phyloP scores from a whole-genome alignment of 2,797 vertebrate species.

The Alfaro cultratus region DNA sequence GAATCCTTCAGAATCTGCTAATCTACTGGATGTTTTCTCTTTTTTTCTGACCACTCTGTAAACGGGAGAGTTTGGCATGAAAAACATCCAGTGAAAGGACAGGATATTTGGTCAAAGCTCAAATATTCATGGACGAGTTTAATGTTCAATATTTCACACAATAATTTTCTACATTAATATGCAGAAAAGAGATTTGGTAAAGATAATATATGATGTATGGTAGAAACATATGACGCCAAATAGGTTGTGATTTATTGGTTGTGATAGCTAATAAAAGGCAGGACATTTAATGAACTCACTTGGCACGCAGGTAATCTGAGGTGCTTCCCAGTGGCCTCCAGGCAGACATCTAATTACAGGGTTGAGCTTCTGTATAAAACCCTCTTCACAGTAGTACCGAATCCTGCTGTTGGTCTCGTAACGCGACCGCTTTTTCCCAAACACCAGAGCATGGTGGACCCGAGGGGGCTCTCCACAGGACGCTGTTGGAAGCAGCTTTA shows the following conservation, averaged over 20 bases:
- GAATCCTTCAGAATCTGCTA: neutral
- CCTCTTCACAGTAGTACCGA: conserved; percentile 86
- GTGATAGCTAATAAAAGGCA: neutral
- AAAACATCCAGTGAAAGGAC: neutral
- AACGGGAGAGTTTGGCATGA: too few species aligned
- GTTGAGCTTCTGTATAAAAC: conserved; percentile 84
- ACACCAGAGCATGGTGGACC: conserved; percentile 80
- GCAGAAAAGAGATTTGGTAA: neutral
- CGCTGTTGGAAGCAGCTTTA: conserved; percentile 69
- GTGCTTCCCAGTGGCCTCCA: conserved; percentile 87
- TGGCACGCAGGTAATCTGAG: conserved; percentile 82
- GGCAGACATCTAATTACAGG: conserved; percentile 87
- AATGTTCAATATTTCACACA: neutral
- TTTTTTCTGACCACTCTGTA: too few species aligned
- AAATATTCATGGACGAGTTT: neutral
- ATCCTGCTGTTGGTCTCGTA: conserved; percentile 85
- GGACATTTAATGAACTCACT: conserved; percentile 38
- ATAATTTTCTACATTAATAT: neutral
- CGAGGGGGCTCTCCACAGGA: conserved; percentile 86
- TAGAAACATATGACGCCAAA: neutral
- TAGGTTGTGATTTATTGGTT: neutral
- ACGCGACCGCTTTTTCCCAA: conserved; percentile 81
- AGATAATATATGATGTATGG: neutral
- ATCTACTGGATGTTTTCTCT: too few species aligned
- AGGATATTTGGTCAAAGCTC: neutral